Evolutionary conservation across 2,797 vertebrate genomes (phyloP).

Genomic region (Phrynocephalus guinanensis): DNA sequence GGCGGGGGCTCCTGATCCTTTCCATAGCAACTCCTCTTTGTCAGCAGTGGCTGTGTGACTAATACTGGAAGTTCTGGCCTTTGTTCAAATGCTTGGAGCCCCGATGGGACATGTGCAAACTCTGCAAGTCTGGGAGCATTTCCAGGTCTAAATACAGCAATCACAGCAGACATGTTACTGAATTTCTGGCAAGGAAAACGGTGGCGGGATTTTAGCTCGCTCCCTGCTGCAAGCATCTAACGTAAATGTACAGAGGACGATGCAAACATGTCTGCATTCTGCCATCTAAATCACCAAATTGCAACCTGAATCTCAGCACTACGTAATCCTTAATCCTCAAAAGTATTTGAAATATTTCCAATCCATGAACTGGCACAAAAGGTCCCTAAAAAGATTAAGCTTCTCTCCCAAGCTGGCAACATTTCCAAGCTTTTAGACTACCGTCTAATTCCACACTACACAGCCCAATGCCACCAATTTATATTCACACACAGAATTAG

Average conservation of each 20-base stretch:
- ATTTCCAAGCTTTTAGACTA: constrained; percentile 44
- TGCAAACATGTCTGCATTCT: background rate
- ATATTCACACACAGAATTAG: constrained; percentile 23
- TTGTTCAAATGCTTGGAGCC: background rate
- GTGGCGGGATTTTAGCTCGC: constrained; percentile 6
- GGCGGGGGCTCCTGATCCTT: background rate
- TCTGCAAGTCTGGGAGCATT: background rate
- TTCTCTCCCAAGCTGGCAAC: constrained; percentile 36
- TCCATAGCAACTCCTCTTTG: background rate
- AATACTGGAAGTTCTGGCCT: constrained; percentile 10
- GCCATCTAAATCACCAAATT: constrained; percentile 42
- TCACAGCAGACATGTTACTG: constrained; percentile 8
- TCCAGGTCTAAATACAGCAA: constrained; percentile 34
- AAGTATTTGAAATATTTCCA: constrained; percentile 66
- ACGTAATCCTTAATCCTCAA: constrained; percentile 41
- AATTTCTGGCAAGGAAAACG: constrained; percentile 21
- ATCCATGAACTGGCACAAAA: constrained; percentile 59
- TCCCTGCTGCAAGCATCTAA: background rate
- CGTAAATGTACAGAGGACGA: background rate
- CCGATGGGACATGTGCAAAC: constrained; percentile 5
- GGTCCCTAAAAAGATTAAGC: constrained; percentile 59
- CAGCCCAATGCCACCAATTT: constrained; percentile 1
- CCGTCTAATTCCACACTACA: background rate
- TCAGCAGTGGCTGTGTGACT: background rate
- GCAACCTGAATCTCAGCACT: constrained; percentile 17